Conservation (phyloP, 2,797 vertebrate species). For the Acestrorhynchus altus region DNA sequence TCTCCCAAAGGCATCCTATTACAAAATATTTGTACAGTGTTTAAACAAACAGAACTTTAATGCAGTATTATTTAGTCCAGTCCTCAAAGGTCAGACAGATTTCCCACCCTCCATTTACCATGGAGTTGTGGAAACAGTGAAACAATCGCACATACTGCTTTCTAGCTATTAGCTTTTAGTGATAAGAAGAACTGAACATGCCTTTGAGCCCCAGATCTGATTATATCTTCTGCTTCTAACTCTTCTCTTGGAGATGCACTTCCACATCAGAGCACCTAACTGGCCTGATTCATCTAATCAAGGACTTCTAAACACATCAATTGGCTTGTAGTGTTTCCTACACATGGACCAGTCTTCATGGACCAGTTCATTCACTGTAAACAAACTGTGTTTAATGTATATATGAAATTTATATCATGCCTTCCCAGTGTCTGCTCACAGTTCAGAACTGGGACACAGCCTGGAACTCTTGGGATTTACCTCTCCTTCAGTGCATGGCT, state of each 20-base stretch:
- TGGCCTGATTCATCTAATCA: too few species aligned
- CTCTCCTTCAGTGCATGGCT: slow-evolving; percentile 87
- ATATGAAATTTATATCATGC: too few species aligned
- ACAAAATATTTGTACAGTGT: neutral
- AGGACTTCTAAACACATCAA: neutral
- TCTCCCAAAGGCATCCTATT: neutral
- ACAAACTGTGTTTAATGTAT: too few species aligned
- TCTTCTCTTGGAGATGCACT: neutral
- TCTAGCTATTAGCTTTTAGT: neutral
- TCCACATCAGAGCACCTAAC: too few species aligned
- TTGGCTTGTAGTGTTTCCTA: neutral
- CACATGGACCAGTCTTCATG: too few species aligned
- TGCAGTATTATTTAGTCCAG: neutral
- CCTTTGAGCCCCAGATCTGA: neutral
- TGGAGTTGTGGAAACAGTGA: neutral
- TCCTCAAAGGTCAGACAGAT: neutral
- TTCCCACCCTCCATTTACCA: neutral
- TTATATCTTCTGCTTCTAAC: neutral
- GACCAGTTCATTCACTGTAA: too few species aligned
- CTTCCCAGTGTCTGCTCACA: too few species aligned
- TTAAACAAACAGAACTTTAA: neutral
- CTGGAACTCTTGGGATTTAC: slow-evolving; percentile 64
- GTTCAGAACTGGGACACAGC: neutral
- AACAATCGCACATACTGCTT: neutral
- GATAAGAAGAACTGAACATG: neutral